phyloP scores from a whole-genome alignment of 2,888 invertebrate genomes.

The Phlogophora meticulosa region DNA sequence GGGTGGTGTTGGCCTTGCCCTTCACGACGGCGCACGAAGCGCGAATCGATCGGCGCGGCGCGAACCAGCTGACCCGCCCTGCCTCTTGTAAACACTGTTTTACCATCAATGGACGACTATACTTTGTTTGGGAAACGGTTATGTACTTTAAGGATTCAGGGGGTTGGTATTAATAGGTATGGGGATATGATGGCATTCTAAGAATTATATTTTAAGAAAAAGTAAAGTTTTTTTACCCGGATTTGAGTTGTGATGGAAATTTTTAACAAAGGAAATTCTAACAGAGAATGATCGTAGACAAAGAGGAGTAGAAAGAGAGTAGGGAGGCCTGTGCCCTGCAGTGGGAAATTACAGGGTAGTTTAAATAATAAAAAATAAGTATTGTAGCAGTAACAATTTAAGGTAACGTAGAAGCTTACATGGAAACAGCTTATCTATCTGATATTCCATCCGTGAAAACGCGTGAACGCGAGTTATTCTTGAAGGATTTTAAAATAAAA shows the following conservation, averaged over 20 bases:
- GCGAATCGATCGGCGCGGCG: slow-evolving; percentile 87
- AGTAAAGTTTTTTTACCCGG: not conserved
- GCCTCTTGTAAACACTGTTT: slow-evolving; percentile 65
- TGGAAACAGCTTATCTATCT: slow-evolving; percentile 28
- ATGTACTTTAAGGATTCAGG: slow-evolving; percentile 36
- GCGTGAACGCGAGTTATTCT: no score
- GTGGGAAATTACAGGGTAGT: no score
- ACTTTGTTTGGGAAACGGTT: slow-evolving; percentile 58
- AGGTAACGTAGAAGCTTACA: no score
- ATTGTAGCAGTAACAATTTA: no score
- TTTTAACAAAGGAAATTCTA: no score
- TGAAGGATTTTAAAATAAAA: no score
- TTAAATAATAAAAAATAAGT: no score
- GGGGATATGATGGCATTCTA: not conserved
- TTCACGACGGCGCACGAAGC: slow-evolving; percentile 68
- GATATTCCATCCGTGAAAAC: no score
- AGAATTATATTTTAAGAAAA: slow-evolving; percentile 23
- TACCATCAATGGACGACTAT: slow-evolving; percentile 60
- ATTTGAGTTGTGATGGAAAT: slow-evolving; percentile 2
- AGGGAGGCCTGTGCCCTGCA: no score
- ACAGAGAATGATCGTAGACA: no score
- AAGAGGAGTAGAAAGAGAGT: no score
- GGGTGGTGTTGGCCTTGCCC: slow-evolving; percentile 83
- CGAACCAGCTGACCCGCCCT: slow-evolving; percentile 73
- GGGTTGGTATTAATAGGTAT: slow-evolving; percentile 30